phyloP scores from a whole-genome alignment of 1,140 invertebrate genomes.

The Brachystomella parvula region DNA sequence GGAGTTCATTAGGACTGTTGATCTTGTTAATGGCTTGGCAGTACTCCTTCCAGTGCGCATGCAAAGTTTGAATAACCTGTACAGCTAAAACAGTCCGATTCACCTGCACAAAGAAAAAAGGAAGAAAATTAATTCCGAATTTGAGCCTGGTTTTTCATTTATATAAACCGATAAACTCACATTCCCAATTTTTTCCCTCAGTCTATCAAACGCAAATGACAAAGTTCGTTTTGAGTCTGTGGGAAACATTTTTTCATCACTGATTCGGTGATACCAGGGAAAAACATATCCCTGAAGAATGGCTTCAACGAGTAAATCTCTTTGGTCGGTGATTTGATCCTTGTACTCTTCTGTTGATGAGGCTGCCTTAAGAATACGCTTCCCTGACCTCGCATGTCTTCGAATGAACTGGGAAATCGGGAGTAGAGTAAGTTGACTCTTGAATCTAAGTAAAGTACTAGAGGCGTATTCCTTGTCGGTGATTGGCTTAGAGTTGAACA shows the following conservation, averaged over 20 bases:
- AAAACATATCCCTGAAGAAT: slow-evolving; percentile 28
- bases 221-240: slow-evolving; percentile 20
- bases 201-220: slow-evolving; percentile 16
- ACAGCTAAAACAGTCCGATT: slow-evolving; percentile 29
- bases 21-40: slow-evolving; percentile 17
- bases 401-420: background rate
- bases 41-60: slow-evolving; percentile 35
- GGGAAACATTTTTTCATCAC: slow-evolving; percentile 29
- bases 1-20: background rate
- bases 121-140: background rate
- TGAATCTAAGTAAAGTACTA: background rate
- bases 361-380: background rate
- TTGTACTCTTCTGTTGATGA: background rate
- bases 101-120: slow-evolving; percentile 16
- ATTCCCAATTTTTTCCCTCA: slow-evolving; percentile 23
- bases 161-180: slow-evolving; percentile 14
- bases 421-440: background rate
- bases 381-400: background rate
- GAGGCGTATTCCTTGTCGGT: background rate
- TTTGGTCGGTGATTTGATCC: slow-evolving; percentile 4
- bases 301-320: slow-evolving; percentile 24
- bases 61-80: slow-evolving; percentile 29
- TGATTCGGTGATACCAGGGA: slow-evolving; percentile 34
- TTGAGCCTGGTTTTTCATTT: background rate
- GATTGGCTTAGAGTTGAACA: background rate